These are phyloP conservation scores for Schizothorax lantsangensis DNA, from an alignment of 2,797 vertebrate genomes.

Conservation along the genomic window DNA sequence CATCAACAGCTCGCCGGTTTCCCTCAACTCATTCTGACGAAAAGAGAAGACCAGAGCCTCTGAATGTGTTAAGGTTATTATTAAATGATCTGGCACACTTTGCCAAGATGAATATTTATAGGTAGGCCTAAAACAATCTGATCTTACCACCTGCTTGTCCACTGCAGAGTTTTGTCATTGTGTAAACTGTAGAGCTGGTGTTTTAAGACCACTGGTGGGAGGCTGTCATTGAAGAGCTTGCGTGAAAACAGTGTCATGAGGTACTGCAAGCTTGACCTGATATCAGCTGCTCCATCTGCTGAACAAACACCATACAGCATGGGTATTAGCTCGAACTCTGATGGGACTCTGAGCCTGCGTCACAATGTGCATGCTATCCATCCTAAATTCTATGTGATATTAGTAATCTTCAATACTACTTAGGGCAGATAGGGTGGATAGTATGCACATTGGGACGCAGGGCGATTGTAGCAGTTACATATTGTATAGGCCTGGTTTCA, in stretches of 20 bases:
- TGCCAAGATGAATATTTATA: not conserved
- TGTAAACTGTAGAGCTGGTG: slow-evolving; percentile 91
- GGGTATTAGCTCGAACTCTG: not conserved
- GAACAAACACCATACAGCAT: not conserved
- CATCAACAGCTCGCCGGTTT: slow-evolving; percentile 83
- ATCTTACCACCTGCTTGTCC: slow-evolving; percentile 87
- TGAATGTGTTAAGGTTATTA: not conserved
- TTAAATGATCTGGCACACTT: not conserved
- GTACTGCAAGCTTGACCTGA: slow-evolving; percentile 76
- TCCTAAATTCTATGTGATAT: too few species aligned
- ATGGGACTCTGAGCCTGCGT: slow-evolving; percentile 69
- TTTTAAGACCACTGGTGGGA: slow-evolving; percentile 86
- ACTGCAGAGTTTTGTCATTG: slow-evolving; percentile 84
- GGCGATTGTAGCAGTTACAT: too few species aligned
- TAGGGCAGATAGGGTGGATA: too few species aligned
- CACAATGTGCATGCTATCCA: too few species aligned
- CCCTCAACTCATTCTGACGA: slow-evolving; percentile 84
- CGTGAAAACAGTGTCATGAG: slow-evolving; percentile 87
- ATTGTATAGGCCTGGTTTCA: too few species aligned
- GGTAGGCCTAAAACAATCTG: not conserved
- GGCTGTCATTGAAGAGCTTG: slow-evolving; percentile 85
- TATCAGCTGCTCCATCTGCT: slow-evolving; percentile 68
- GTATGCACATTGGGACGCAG: too few species aligned
- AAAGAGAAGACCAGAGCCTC: not conserved
- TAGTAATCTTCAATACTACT: too few species aligned